These are phyloP conservation scores for Zoanthus sociatus DNA, from an alignment of 92 coral and sea anemone genomes.

Conservation along the genomic window DNA sequence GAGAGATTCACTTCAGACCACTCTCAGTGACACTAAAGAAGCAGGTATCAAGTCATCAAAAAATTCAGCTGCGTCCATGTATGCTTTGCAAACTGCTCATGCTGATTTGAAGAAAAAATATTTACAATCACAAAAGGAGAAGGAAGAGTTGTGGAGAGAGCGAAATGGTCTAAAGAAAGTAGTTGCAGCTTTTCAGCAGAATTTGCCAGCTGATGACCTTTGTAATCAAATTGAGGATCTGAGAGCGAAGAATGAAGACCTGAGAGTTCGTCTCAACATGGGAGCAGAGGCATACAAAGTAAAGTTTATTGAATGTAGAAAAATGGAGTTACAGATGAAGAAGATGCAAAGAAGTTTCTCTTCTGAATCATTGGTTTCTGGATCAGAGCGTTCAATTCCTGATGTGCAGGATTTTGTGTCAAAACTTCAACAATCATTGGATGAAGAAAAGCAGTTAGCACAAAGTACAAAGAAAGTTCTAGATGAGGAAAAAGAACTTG, in stretches of 20 bases:
- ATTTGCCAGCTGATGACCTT: slow-evolving; percentile 79
- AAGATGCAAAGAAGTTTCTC: slow-evolving; percentile 67
- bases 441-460: slow-evolving; percentile 62
- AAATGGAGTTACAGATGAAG: slow-evolving; percentile 74
- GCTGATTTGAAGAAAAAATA: slow-evolving; percentile 88
- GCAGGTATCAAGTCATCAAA: slow-evolving; percentile 65
- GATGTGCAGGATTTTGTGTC: slow-evolving; percentile 57
- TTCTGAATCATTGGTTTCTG: slow-evolving; percentile 54
- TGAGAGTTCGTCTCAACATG: slow-evolving; percentile 94
- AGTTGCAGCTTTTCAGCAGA: slow-evolving; percentile 80
- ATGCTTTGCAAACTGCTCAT: slow-evolving; percentile 97
- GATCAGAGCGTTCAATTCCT: slow-evolving; percentile 30
- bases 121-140: slow-evolving; percentile 78
- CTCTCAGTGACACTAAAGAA: slow-evolving; percentile 70
- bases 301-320: slow-evolving; percentile 93
- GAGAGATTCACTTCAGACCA: slow-evolving; percentile 74
- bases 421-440: slow-evolving; percentile 79
- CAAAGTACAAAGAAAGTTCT: slow-evolving; percentile 64
- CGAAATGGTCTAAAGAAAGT: slow-evolving; percentile 87
- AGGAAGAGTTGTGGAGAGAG: slow-evolving; percentile 91
- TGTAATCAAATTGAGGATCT: slow-evolving; percentile 90
- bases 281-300: slow-evolving; percentile 97
- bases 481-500: slow-evolving; percentile 64
- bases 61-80: slow-evolving; percentile 91
- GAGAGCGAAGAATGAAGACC: slow-evolving; percentile 91